Evolutionary conservation across 2,888 invertebrate species (phyloP).

Genomic region (Epirrhoe alternata): DNA sequence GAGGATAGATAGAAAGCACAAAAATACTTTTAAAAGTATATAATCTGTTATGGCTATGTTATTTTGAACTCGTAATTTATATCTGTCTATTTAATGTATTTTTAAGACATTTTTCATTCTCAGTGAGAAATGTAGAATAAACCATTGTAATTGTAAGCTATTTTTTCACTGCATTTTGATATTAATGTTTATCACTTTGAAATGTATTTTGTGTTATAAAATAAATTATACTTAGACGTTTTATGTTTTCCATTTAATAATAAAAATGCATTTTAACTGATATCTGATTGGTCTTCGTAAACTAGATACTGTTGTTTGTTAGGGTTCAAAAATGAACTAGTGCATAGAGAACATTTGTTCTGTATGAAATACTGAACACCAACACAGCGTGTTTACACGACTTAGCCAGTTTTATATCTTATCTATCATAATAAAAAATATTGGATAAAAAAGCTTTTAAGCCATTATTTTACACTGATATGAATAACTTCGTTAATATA

Average conservation of each 20-base stretch:
- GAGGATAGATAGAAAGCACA: background rate
- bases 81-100: background rate
- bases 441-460: too few species aligned
- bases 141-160: background rate
- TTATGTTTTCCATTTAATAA: background rate
- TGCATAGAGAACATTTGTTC: too few species aligned
- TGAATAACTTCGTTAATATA: too few species aligned
- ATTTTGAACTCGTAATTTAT: background rate
- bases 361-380: too few species aligned
- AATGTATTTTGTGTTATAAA: background rate
- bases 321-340: too few species aligned
- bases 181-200: background rate
- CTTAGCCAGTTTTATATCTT: too few species aligned
- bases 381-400: too few species aligned
- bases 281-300: background rate
- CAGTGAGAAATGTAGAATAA: background rate
- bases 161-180: background rate
- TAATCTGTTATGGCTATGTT: background rate
- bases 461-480: too few species aligned
- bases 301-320: too few species aligned
- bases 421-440: too few species aligned
- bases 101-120: background rate
- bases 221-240: background rate
- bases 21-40: background rate
- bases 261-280: background rate